Conservation (phyloP, 1,140 invertebrate genomes). For the Metopolophium dirhodum region DNA sequence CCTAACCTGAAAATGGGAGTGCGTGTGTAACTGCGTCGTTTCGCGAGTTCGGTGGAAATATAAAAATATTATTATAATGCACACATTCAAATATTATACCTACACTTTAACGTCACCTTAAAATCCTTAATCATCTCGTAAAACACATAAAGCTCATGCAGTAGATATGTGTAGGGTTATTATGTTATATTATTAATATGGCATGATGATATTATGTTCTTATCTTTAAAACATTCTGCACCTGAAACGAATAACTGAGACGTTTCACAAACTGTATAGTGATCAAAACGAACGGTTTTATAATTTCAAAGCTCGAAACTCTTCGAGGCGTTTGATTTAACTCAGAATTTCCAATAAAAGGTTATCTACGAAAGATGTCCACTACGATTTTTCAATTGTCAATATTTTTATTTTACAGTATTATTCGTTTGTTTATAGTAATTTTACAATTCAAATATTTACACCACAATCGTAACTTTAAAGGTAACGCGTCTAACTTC, state of each 20-base stretch:
- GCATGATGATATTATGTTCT: neutral
- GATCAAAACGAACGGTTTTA: neutral
- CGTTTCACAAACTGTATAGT: neutral
- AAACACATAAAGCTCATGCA: neutral
- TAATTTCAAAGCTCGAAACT: no score
- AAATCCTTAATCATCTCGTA: neutral
- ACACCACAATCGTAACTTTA: neutral
- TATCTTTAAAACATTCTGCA: neutral
- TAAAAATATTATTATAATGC: neutral
- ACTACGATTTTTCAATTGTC: neutral
- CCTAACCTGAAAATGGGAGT: no score
- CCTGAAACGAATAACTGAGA: neutral
- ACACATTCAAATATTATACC: neutral
- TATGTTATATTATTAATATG: neutral
- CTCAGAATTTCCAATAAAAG: neutral
- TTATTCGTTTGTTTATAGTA: neutral
- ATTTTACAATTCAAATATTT: conserved; percentile 16
- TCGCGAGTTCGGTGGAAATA: neutral
- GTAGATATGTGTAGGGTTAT: no score
- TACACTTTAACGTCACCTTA: neutral
- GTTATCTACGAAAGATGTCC: no score
- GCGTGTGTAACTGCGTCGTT: no score
- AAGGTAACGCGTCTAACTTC: neutral
- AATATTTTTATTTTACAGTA: conserved; percentile 10
- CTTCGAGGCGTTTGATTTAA: no score